Conservation (phyloP, 2,113 vertebrate genomes). For the Thinocorus orbignyianus region DNA sequence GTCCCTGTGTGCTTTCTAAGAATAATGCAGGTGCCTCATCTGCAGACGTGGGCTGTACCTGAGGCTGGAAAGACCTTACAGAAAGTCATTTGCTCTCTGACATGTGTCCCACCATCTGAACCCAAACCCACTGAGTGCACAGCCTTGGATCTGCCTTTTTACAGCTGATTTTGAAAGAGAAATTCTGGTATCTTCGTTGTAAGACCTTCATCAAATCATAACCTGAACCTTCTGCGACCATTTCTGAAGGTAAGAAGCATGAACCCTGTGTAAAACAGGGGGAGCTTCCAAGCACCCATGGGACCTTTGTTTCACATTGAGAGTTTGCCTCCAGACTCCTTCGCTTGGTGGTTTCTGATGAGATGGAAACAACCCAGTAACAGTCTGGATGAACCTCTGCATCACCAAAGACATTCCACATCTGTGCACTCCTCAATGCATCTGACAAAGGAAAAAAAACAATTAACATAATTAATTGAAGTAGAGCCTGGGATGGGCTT, state of each 20-base stretch:
- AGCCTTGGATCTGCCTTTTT: neutral
- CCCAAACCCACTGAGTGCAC: neutral
- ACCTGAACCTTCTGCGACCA: neutral
- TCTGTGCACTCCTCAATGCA: neutral
- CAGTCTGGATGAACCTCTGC: neutral
- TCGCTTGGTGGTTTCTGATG: neutral
- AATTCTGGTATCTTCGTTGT: neutral
- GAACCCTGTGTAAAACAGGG: neutral
- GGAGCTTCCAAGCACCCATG: neutral
- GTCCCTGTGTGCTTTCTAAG: neutral
- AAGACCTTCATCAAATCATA: neutral
- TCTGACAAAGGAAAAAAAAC: neutral
- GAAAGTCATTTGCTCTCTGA: neutral
- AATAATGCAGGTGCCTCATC: accelerated
- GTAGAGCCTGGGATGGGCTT: neutral
- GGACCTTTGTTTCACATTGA: neutral
- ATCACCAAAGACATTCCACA: neutral
- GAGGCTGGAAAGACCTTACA: neutral
- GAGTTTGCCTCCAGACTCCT: neutral
- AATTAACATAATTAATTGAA: conserved; percentile 47
- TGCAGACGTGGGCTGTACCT: neutral
- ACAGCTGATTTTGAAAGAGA: neutral
- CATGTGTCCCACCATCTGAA: neutral
- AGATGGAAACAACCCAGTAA: neutral
- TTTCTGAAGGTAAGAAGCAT: neutral